These are phyloP conservation scores for Dysmachus trigonus DNA, from an alignment of 2,888 invertebrate species.

Conservation along the genomic window DNA sequence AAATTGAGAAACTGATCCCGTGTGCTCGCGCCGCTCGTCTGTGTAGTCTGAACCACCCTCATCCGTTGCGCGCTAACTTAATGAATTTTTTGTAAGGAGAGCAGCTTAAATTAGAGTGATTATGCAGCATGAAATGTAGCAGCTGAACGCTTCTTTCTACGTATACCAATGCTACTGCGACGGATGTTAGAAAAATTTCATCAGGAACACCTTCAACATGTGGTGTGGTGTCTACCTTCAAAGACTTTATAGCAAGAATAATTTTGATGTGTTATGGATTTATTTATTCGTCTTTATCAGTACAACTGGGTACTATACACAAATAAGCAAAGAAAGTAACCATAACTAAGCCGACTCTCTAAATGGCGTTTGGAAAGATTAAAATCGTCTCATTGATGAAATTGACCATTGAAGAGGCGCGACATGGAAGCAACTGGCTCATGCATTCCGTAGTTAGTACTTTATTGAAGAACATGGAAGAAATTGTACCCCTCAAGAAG, in stretches of 20 bases:
- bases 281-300: too few species aligned
- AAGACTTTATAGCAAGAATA: not conserved
- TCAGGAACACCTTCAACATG: not conserved
- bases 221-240: not conserved
- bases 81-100: not conserved
- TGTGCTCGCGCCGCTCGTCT: not conserved
- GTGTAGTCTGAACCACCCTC: not conserved
- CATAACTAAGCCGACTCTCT: too few species aligned
- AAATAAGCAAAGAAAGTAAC: too few species aligned
- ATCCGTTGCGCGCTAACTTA: not conserved
- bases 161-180: not conserved
- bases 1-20: constrained; percentile 9
- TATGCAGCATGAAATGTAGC: not conserved
- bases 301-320: too few species aligned
- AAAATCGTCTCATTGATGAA: too few species aligned
- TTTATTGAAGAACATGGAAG: too few species aligned
- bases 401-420: too few species aligned
- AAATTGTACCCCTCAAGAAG: too few species aligned
- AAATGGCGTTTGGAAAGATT: too few species aligned
- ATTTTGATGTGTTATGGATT: too few species aligned
- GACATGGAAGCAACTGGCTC: too few species aligned
- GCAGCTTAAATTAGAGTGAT: not conserved
- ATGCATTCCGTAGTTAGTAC: too few species aligned
- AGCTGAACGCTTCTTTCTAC: not conserved
- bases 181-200: not conserved